Conservation (phyloP, 2,797 vertebrate species). For the Sardinella longiceps region DNA sequence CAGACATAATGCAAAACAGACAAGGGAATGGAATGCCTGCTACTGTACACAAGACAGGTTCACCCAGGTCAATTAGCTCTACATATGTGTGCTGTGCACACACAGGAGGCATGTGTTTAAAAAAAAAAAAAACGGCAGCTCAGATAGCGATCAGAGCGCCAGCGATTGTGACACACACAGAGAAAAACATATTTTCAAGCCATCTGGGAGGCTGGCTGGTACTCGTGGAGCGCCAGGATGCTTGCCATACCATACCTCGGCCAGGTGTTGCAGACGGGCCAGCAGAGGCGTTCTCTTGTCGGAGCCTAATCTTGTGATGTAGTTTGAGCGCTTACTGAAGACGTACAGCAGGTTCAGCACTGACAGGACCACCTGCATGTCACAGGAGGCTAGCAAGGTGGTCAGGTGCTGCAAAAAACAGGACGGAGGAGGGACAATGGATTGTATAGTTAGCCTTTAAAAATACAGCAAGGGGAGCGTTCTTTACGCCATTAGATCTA, state of each 20-base stretch:
- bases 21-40: conserved; percentile 33
- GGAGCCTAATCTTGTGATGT: conserved; percentile 94
- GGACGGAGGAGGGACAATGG: not conserved
- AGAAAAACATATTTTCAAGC: not conserved
- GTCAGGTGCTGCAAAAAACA: conserved; percentile 86
- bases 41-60: conserved; percentile 41
- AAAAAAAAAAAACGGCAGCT: not conserved
- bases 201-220: not conserved
- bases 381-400: conserved; percentile 93
- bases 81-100: conserved; percentile 2
- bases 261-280: conserved; percentile 93
- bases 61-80: conserved; percentile 35
- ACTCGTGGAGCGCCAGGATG: not conserved
- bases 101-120: not conserved
- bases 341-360: conserved; percentile 97
- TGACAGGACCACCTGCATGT: conserved; percentile 98
- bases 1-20: conserved; percentile 52
- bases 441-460: conserved; percentile 12
- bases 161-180: not conserved
- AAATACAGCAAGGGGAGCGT: not conserved
- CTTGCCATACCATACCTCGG: conserved; percentile 83
- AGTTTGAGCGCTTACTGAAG: conserved; percentile 98
- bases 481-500: too few relatives aligned
- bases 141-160: not conserved
- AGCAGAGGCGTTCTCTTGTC: conserved; percentile 93